phyloP scores from a whole-genome alignment of 2,113 vertebrate genomes.

The Mesembrinibis cayennensis region DNA sequence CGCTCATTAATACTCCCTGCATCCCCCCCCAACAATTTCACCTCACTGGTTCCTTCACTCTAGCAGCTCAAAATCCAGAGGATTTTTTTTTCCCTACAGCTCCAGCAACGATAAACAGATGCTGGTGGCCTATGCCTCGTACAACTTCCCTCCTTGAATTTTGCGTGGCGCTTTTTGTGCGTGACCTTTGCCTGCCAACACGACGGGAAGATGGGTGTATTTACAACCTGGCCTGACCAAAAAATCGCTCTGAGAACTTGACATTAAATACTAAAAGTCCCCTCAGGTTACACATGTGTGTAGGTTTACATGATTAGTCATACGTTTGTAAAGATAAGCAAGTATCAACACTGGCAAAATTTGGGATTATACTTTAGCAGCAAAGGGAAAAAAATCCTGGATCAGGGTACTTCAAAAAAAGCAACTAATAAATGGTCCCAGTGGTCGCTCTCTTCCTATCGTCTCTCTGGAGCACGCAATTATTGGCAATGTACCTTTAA shows the following conservation, averaged over 20 bases:
- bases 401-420: not conserved
- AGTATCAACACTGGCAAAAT: not conserved
- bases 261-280: not conserved
- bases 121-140: not conserved
- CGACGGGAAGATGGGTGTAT: accelerated
- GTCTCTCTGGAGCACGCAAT: not conserved
- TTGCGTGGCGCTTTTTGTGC: accelerated
- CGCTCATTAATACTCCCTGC: not conserved
- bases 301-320: not conserved
- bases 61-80: not conserved
- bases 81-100: not conserved
- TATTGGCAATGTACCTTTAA: not conserved
- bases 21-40: not conserved
- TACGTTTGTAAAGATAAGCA: not conserved
- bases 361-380: not conserved
- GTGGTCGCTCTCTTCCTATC: not conserved
- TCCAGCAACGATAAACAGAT: constrained; percentile 58
- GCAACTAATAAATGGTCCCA: not conserved
- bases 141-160: not conserved
- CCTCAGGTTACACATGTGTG: not conserved
- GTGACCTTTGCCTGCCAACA: not conserved
- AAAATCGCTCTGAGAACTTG: not conserved
- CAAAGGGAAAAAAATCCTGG: not conserved
- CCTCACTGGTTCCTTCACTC: not conserved
- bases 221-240: not conserved